A percentile compares a stretch with the other conserved stretches of the same genome.
These are phyloP conservation scores for Champsocephalus gunnari DNA, from an alignment of 2,797 vertebrate genomes.

Conservation along the genomic window DNA sequence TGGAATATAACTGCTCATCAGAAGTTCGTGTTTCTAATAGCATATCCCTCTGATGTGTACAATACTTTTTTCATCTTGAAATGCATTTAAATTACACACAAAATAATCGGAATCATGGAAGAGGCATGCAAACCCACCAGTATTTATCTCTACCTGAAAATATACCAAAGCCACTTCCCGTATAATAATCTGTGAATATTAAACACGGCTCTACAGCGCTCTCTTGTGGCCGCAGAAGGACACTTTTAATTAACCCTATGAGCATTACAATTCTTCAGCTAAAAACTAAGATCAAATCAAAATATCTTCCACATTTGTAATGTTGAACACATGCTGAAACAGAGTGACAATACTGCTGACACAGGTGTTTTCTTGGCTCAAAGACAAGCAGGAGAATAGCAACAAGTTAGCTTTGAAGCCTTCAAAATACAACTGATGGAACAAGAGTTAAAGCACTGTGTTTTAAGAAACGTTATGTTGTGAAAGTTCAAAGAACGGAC, in stretches of 20 bases:
- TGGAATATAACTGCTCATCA: conserved; percentile 62
- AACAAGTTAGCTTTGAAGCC: conserved; percentile 43
- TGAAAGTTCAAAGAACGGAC: conserved; percentile 34
- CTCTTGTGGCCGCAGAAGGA: conserved; percentile 51
- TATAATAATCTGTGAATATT: conserved; percentile 4
- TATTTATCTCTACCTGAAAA: conserved; percentile 58
- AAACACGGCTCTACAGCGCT: conserved; percentile 26
- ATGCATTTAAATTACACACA: conserved; percentile 75
- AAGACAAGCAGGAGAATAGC: conserved; percentile 66
- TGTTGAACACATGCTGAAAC: conserved; percentile 67
- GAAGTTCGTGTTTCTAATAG: conserved; percentile 57
- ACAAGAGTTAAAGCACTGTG: conserved; percentile 45
- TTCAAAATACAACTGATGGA: conserved; percentile 36
- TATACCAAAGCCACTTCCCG: conserved; percentile 31
- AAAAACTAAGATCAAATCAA: conserved; percentile 32
- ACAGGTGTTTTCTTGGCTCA: conserved; percentile 57
- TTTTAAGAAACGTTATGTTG: conserved; percentile 43
- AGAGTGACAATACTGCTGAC: conserved; percentile 60
- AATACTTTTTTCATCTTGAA: conserved; percentile 65
- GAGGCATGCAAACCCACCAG: conserved; percentile 77
- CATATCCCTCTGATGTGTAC: conserved; percentile 75
- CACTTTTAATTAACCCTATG: conserved; percentile 18
- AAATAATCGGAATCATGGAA: conserved; percentile 69
- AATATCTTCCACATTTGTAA: conserved; percentile 44
- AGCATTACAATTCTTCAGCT: conserved; percentile 17